Percentiles rank a stretch among this genome's conserved stretches.
Conservation (phyloP, 2,797 vertebrate genomes). For the Cheirogaleus major region DNA sequence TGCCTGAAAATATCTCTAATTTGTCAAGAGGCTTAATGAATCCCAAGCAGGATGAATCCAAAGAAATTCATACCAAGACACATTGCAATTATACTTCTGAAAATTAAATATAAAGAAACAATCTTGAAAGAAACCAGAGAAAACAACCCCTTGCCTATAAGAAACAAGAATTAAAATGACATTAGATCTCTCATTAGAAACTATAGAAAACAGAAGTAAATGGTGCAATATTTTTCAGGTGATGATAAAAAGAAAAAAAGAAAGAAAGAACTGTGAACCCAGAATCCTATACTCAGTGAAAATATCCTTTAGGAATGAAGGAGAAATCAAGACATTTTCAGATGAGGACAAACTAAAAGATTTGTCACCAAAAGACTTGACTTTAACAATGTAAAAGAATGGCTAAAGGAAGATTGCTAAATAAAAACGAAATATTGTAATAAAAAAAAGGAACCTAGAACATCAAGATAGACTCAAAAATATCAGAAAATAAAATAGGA, state of each 20-base stretch:
- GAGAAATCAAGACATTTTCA: too few species aligned
- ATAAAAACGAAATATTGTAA: neutral
- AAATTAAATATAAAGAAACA: neutral
- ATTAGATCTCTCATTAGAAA: neutral
- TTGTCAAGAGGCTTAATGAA: too few species aligned
- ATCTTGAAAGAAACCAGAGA: neutral
- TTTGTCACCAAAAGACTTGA: too few species aligned
- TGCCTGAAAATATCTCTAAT: too few species aligned
- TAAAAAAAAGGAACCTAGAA: neutral
- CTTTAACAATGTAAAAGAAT: neutral
- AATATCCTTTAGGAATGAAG: too few species aligned
- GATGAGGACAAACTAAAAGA: too few species aligned
- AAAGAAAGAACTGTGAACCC: neutral
- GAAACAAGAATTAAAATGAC: neutral
- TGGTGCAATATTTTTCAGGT: neutral
- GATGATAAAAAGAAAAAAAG: neutral
- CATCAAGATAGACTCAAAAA: neutral
- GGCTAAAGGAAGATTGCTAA: neutral
- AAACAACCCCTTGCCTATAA: neutral
- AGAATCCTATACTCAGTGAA: neutral
- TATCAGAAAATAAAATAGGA: neutral
- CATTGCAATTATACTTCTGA: neutral
- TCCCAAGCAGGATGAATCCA: too few species aligned
- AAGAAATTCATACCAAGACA: too few species aligned
- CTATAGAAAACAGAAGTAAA: neutral